Conservation (phyloP, 2,797 vertebrate genomes). For the Bothrops alternatus region DNA sequence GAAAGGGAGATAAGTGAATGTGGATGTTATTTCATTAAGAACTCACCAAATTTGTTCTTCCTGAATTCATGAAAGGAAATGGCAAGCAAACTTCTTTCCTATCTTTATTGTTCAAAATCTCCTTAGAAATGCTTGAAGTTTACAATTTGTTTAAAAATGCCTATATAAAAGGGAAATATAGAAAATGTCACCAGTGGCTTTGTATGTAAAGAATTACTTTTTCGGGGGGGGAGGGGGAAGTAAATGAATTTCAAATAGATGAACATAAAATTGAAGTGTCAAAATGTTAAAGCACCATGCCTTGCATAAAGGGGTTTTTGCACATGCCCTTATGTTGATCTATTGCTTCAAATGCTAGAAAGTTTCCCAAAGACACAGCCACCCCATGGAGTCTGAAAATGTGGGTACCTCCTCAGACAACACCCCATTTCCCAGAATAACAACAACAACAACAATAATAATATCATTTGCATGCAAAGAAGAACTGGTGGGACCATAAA, state of each 20-base stretch:
- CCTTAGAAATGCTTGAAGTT: neutral
- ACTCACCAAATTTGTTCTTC: neutral
- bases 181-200: neutral
- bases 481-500: too few relatives aligned
- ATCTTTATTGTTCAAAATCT: neutral
- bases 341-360: too few relatives aligned
- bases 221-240: fast-evolving
- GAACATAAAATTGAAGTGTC: neutral
- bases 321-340: too few relatives aligned
- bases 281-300: too few relatives aligned
- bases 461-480: too few relatives aligned
- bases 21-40: neutral
- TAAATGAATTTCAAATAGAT: neutral
- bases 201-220: neutral
- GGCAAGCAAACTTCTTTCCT: neutral
- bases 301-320: neutral
- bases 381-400: too few relatives aligned
- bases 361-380: too few relatives aligned
- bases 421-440: too few relatives aligned
- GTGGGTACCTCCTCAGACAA: too few relatives aligned
- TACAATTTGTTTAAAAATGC: neutral
- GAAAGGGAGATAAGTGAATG: neutral
- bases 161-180: neutral
- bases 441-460: too few relatives aligned
- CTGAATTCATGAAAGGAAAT: neutral